These are phyloP conservation scores for Alloplasta piceator DNA, from an alignment of 2,888 invertebrate species.

Conservation along the genomic window DNA sequence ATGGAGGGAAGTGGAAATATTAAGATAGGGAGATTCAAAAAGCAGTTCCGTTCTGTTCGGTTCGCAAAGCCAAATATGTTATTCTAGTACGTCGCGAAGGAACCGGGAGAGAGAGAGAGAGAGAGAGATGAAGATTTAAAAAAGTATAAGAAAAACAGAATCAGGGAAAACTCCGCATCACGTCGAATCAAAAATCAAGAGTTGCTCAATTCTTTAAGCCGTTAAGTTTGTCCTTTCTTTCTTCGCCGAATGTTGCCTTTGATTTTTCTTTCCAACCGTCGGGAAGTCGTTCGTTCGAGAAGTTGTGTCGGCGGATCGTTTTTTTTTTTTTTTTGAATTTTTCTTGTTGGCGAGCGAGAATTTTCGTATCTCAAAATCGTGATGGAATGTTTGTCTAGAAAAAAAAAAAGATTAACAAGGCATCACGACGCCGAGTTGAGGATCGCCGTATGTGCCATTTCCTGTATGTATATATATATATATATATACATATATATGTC, in stretches of 20 bases:
- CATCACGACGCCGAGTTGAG: constrained; percentile 44
- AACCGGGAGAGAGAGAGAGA: constrained; percentile 22
- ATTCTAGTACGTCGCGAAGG: constrained; percentile 63
- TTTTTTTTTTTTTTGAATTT: not conserved
- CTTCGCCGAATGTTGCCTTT: constrained; percentile 40
- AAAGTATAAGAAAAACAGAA: constrained; percentile 3
- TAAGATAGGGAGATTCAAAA: constrained; percentile 17
- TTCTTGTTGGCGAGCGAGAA: constrained; percentile 27
- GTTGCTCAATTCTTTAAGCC: constrained; percentile 63
- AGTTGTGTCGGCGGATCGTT: constrained; percentile 1
- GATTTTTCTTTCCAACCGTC: constrained; percentile 19
- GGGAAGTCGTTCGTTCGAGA: constrained; percentile 11
- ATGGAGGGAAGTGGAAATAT: constrained; percentile 8
- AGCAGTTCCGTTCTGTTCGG: constrained; percentile 68
- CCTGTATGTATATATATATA: constrained; percentile 72
- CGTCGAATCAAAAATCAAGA: constrained; percentile 45
- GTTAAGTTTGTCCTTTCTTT: constrained; percentile 50
- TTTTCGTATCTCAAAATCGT: constrained; percentile 42
- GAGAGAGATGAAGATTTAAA: constrained; percentile 9
- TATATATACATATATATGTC: constrained; percentile 64
- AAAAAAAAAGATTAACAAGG: constrained; percentile 4
- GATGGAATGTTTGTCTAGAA: constrained; percentile 16
- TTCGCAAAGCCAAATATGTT: constrained; percentile 79
- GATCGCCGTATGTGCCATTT: constrained; percentile 71
- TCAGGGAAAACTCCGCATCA: constrained; percentile 20